Evolutionary conservation across 2,888 invertebrate species (phyloP).

Genomic region (Trichacis sp.): DNA sequence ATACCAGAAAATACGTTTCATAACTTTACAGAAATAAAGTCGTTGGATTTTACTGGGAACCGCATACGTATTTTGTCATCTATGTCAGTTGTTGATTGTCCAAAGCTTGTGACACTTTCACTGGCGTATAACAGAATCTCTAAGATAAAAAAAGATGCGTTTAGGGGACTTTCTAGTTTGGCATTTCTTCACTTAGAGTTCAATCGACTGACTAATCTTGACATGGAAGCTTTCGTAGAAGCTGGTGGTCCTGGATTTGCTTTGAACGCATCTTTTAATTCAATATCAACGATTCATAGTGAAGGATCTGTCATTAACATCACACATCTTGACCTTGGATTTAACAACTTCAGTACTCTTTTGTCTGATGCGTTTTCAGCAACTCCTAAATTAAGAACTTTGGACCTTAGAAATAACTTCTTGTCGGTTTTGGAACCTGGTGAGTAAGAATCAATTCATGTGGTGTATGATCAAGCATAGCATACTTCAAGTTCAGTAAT

Average conservation of each 20-base stretch:
- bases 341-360: conserved; percentile 81
- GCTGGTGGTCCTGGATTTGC: conserved; percentile 73
- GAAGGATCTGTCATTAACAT: conserved; percentile 72
- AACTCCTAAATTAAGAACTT: conserved; percentile 79
- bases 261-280: conserved; percentile 85
- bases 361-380: conserved; percentile 77
- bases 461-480: too few species aligned
- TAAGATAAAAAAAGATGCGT: conserved; percentile 79
- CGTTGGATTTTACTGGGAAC: conserved; percentile 84
- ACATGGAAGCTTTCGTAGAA: conserved; percentile 59
- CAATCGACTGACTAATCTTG: conserved; percentile 79
- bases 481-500: too few species aligned
- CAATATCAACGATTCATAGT: conserved; percentile 75
- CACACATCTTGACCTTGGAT: conserved; percentile 87
- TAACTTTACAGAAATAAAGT: conserved; percentile 79
- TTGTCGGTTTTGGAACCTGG: conserved; percentile 84
- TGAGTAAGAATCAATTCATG: too few species aligned
- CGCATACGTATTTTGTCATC: conserved; percentile 76
- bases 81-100: conserved; percentile 82
- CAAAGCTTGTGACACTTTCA: conserved; percentile 84
- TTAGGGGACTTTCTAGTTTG: conserved; percentile 81
- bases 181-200: conserved; percentile 84
- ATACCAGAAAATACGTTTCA: conserved; percentile 80
- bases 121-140: conserved; percentile 85
- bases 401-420: conserved; percentile 86